Percentiles rank a stretch among this genome's conserved stretches.
Conservation (phyloP, 2,888 invertebrate genomes). For the Sipha maydis region DNA sequence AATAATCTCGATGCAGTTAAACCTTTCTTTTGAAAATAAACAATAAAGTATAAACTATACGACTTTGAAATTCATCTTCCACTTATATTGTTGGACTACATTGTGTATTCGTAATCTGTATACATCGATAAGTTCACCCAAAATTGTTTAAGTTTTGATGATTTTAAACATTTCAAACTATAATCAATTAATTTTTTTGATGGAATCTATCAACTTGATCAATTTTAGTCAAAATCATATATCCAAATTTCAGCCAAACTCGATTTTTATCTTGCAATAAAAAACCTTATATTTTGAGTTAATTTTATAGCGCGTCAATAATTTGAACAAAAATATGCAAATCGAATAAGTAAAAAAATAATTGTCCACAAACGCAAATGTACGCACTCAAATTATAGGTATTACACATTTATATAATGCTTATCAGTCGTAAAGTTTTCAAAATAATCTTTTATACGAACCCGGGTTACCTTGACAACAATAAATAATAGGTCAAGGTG, state of each 20-base stretch:
- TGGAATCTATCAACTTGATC: no score
- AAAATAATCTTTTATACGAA: background rate
- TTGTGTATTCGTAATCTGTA: background rate
- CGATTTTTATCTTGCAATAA: no score
- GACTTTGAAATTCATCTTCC: background rate
- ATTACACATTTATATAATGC: no score
- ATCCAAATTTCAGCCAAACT: no score
- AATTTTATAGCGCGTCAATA: background rate
- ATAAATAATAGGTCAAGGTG: background rate
- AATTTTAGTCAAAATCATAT: no score
- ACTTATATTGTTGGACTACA: background rate
- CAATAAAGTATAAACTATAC: background rate
- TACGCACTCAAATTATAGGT: no score
- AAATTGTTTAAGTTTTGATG: background rate
- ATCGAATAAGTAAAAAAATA: background rate
- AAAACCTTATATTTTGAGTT: no score
- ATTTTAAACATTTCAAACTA: background rate
- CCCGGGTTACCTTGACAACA: background rate
- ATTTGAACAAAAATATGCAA: background rate
- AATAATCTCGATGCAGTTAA: background rate
- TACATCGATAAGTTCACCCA: background rate
- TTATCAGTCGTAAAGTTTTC: background rate
- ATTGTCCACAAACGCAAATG: background rate
- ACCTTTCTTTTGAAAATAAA: background rate
- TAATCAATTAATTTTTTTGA: background rate